Conservation (phyloP, 1,140 invertebrate species). For the Eufriesea mexicana region DNA sequence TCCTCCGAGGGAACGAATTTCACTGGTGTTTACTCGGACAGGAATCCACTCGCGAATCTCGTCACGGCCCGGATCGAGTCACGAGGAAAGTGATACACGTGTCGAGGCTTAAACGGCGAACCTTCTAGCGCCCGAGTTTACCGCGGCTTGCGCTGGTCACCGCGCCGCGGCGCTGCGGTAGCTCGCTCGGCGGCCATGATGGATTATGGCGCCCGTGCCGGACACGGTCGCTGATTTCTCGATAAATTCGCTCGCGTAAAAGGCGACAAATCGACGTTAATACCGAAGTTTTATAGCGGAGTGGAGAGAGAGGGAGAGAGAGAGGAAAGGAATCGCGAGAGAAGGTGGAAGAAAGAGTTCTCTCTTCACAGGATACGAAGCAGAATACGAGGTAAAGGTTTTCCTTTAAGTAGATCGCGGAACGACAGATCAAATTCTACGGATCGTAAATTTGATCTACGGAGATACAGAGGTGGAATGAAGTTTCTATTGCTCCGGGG, state of each 20-base stretch:
- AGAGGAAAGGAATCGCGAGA: background rate
- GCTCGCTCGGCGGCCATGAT: background rate
- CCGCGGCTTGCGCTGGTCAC: constrained; percentile 17
- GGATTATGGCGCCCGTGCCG: background rate
- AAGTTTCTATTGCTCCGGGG: constrained; percentile 9
- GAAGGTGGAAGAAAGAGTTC: background rate
- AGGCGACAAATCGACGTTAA: constrained; percentile 40
- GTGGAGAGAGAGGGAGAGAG: background rate
- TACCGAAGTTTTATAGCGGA: background rate
- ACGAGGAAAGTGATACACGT: constrained; percentile 51
- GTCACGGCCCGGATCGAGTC: constrained; percentile 60
- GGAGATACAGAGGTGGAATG: constrained; percentile 1
- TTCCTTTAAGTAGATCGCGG: constrained; percentile 31
- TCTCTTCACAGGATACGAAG: background rate
- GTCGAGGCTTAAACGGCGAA: constrained; percentile 23
- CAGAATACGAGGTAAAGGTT: background rate
- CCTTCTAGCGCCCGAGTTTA: constrained; percentile 48
- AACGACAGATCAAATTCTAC: constrained; percentile 21
- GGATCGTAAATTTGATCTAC: constrained; percentile 36
- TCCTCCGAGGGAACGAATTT: constrained; percentile 56
- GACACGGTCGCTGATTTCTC: background rate
- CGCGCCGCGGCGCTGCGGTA: background rate
- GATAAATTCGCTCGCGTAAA: constrained; percentile 24
- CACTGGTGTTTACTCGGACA: constrained; percentile 38
- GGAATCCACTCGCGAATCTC: constrained; percentile 45